Conservation (phyloP, 1,140 invertebrate genomes). For the Stegodyphus mimosarum region DNA sequence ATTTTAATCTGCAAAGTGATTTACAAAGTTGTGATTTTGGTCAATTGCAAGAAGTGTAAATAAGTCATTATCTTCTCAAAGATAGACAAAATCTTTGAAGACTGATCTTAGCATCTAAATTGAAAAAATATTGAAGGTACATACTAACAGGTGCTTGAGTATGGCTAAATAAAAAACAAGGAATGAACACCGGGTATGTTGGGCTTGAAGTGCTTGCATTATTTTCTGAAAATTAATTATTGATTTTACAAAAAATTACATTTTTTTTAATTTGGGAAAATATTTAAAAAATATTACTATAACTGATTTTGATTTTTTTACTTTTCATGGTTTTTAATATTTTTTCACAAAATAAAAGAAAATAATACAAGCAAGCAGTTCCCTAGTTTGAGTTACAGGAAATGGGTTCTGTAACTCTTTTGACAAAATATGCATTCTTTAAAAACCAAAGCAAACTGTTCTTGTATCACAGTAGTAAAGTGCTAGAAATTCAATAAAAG, state of each 20-base stretch:
- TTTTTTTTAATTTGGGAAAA: too few relatives aligned
- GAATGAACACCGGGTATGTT: conserved; percentile 50
- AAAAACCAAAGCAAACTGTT: conserved; percentile 8
- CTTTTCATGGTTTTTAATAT: too few relatives aligned
- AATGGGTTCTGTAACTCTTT: background rate
- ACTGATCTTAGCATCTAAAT: conserved; percentile 22
- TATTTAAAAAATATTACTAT: too few relatives aligned
- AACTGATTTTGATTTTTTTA: too few relatives aligned
- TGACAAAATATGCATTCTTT: conserved; percentile 6
- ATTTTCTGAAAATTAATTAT: too few relatives aligned
- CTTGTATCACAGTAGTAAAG: conserved; percentile 55
- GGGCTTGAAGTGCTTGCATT: background rate
- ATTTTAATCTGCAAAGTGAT: conserved; percentile 61
- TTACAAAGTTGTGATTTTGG: conserved; percentile 61
- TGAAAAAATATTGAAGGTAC: conserved; percentile 12
- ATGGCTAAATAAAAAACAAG: conserved; percentile 15
- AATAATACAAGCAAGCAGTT: too few relatives aligned
- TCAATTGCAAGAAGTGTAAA: conserved; percentile 58
- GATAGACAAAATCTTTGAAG: conserved; percentile 25
- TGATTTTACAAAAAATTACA: too few relatives aligned
- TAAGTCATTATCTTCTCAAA: conserved; percentile 34
- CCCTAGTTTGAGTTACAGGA: background rate
- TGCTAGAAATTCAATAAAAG: conserved; percentile 15
- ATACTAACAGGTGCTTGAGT: conserved; percentile 46
- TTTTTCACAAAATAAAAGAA: too few relatives aligned